A percentile compares a stretch with the other conserved stretches of the same genome.
Conservation (phyloP, 2,113 vertebrate genomes). For the Pica pica region DNA sequence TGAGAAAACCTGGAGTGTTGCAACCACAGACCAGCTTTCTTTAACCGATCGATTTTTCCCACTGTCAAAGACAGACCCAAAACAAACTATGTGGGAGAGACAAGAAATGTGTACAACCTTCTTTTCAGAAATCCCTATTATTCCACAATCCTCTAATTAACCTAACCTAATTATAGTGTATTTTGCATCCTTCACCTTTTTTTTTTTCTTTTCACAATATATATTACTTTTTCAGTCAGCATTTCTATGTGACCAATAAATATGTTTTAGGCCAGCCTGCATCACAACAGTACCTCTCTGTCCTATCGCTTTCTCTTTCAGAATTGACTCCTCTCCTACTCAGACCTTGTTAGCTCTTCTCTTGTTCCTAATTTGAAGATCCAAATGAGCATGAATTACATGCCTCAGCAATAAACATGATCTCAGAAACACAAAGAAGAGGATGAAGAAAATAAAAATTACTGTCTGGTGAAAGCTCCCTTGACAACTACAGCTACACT, state of each 20-base stretch:
- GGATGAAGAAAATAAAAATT: slow-evolving; percentile 36
- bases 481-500: slow-evolving; percentile 52
- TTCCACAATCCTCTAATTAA: neutral
- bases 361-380: slow-evolving; percentile 13
- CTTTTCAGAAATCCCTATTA: neutral
- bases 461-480: slow-evolving; percentile 28
- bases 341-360: neutral
- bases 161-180: neutral
- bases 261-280: neutral
- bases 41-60: neutral
- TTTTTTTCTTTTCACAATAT: neutral
- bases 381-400: slow-evolving; percentile 27
- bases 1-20: neutral
- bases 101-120: neutral
- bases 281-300: neutral
- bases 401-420: slow-evolving; percentile 43
- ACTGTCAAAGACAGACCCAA: neutral
- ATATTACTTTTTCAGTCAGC: neutral
- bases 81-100: neutral
- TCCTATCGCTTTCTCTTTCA: neutral
- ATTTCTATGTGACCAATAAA: neutral
- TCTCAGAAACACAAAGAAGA: slow-evolving; percentile 33
- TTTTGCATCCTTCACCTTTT: neutral
- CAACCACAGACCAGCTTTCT: neutral
- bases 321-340: neutral